phyloP scores from a whole-genome alignment of 2,797 vertebrate genomes.

The Leontocebus nigricollis region DNA sequence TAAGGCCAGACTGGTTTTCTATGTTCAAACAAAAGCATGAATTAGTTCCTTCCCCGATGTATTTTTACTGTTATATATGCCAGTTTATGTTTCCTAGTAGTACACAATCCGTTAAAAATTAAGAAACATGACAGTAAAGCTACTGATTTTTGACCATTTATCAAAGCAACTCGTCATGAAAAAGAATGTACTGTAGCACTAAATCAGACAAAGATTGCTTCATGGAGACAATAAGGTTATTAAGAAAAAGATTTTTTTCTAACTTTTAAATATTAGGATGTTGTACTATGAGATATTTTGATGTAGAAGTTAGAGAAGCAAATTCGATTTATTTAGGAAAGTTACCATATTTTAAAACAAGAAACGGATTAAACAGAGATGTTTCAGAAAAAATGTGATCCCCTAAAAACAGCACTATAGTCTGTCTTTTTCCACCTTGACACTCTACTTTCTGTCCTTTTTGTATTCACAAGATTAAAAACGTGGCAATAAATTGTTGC shows the following conservation, averaged over 20 bases:
- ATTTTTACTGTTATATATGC: background rate
- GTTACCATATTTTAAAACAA: constrained; percentile 18
- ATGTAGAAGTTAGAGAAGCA: constrained; percentile 11
- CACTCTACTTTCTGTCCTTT: constrained; percentile 24
- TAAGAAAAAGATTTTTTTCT: constrained; percentile 13
- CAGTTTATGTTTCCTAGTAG: background rate
- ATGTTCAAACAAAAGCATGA: background rate
- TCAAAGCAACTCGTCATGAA: constrained; percentile 53
- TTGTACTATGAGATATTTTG: constrained; percentile 34
- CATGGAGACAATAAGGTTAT: background rate
- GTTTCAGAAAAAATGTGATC: background rate
- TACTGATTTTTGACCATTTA: constrained; percentile 42
- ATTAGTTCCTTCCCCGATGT: background rate
- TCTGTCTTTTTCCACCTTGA: background rate
- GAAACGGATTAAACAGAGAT: background rate
- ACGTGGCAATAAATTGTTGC: constrained; percentile 25
- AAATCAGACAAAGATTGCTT: constrained; percentile 34
- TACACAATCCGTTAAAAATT: constrained; percentile 24
- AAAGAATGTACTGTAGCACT: background rate
- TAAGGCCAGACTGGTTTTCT: background rate
- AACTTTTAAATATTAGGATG: background rate
- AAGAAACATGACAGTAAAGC: constrained; percentile 39
- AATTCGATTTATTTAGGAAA: constrained; percentile 41
- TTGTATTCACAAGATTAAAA: constrained; percentile 24
- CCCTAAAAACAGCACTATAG: background rate